Evolutionary conservation across 2,113 vertebrate genomes (phyloP), one percentile per base, ranked within the genome.

Genomic region (Aviceda subcristata): DNA sequence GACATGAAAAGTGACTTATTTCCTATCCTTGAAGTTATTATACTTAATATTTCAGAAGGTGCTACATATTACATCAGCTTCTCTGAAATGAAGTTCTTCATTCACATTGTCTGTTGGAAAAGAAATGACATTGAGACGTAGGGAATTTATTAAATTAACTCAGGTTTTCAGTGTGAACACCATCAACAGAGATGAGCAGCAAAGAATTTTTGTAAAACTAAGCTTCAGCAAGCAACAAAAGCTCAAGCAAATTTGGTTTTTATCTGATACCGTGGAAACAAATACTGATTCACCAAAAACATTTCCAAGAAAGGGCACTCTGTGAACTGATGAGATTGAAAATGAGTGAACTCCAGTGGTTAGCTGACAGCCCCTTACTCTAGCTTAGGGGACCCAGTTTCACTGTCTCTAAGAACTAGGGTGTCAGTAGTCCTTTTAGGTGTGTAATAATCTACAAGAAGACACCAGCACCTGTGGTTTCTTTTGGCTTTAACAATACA

Each of bases 71-170:
- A 72, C 72, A 90, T 71, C 68, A 87, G 78, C 82, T 97, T 38
- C 85, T 90, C 48, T 90, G 86, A 97, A 96, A 69, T 74, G 29
- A 89, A 95, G 77, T 56, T 91, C 57, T 88, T 88, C 41, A 38
- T 45, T 91, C 72, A 88, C 30, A 38, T 62, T 95, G 74, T 74
- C 78, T 74, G 7, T 91, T 72, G 90, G 86, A 95, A 94, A 87
- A 79, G 19, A 94, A 96, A 88, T 64, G 75, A 68, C 38, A 83
- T 41, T 76, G 95, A 92, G 83, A 85, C 64, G 63, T 30, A 92
- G 85, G 72, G 64, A 96, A 92, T 92, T 94, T 90, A 72, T 32
- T 68, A 97, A 94, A 95, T 97, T 94, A 94, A 57, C 51, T 94
- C 53, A 24, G 30, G 43, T 97, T 97, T 97, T 95, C 76, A 73